Percentiles rank a stretch among this genome's conserved stretches.
Conservation (phyloP, 2,888 invertebrate species). For the Geotrupes spiniger region DNA sequence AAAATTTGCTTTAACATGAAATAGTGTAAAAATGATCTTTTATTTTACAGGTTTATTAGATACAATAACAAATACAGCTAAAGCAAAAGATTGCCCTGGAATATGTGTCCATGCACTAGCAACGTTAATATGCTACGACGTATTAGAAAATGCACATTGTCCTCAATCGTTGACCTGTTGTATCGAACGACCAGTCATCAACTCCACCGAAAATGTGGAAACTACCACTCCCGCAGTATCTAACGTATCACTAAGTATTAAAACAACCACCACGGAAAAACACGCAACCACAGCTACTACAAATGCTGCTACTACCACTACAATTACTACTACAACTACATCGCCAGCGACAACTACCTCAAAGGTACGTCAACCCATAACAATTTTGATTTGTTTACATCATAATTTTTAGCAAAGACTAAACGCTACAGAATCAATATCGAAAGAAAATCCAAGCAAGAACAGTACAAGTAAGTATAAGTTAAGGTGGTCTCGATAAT, state of each 20-base stretch:
- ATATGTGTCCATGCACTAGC: conserved; percentile 84
- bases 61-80: conserved; percentile 80
- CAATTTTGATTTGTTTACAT: background rate
- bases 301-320: conserved; percentile 39
- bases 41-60: conserved; percentile 73
- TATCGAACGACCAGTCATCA: conserved; percentile 73
- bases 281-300: conserved; percentile 41
- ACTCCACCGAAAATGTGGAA: conserved; percentile 44
- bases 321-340: conserved; percentile 31
- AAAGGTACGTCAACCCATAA: background rate
- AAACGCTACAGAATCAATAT: background rate
- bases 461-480: background rate
- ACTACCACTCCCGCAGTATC: conserved; percentile 20
- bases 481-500: too few relatives aligned
- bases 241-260: conserved; percentile 25
- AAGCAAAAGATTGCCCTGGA: conserved; percentile 84
- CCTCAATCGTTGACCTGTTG: conserved; percentile 81
- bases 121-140: conserved; percentile 81
- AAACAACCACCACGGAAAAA: conserved; percentile 31
- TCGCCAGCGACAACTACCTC: conserved; percentile 18
- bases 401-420: background rate
- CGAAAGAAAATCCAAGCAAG: background rate
- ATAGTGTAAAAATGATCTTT: too few relatives aligned
- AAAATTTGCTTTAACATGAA: too few relatives aligned
- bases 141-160: conserved; percentile 77